A percentile compares a stretch with the other conserved stretches of the same genome.
These are phyloP conservation scores for Synaphobranchus kaupii DNA, from an alignment of 2,797 vertebrate species.

Conservation along the genomic window DNA sequence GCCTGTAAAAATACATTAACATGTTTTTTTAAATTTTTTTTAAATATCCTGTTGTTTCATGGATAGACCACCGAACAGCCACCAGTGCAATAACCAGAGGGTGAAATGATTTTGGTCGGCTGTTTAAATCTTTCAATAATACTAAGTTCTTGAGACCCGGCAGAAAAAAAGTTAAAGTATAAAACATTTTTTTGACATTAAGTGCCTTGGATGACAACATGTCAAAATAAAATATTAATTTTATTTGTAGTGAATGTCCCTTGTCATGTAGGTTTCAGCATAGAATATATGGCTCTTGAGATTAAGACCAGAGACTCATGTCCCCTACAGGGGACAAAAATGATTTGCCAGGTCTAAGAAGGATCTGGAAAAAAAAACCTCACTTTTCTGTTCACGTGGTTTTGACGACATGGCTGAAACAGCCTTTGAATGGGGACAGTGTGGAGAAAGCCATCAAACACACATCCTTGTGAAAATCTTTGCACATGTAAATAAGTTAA, in stretches of 20 bases:
- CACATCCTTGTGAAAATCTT: constrained; percentile 27
- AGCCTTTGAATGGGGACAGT: constrained; percentile 42
- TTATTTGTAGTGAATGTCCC: no score
- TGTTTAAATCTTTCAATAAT: constrained; percentile 24
- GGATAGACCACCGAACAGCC: constrained; percentile 29
- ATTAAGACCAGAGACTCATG: no score
- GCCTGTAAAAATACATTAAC: neutral
- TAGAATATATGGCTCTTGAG: no score
- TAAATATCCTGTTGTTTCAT: neutral
- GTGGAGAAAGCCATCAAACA: constrained; percentile 43
- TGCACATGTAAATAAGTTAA: constrained; percentile 54
- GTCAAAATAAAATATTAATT: no score
- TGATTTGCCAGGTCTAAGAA: no score
- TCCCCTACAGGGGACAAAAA: no score
- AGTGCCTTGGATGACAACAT: no score
- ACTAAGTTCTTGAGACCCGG: no score
- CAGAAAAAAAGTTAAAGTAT: no score
- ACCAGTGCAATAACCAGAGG: constrained; percentile 28
- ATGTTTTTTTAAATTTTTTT: neutral
- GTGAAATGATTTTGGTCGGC: constrained; percentile 3
- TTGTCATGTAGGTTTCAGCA: no score
- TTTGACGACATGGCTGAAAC: constrained; percentile 39
- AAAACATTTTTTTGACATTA: no score
- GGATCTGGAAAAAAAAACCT: neutral
- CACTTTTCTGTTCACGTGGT: constrained; percentile 43